Conservation (phyloP, 2,797 vertebrate genomes). For the Gymnoscopelus microlampas region DNA sequence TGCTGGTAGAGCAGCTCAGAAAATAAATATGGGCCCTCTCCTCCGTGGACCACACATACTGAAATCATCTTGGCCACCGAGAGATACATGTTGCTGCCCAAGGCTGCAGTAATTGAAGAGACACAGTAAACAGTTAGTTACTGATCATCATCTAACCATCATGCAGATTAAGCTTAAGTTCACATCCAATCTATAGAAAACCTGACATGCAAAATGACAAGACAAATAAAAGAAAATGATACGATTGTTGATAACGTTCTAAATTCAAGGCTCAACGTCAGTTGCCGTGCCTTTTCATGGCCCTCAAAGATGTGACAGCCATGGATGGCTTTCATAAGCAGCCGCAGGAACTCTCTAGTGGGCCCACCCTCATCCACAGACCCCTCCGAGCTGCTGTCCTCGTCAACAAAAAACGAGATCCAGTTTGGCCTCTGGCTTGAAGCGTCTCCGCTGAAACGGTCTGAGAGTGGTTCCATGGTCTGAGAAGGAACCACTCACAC, state of each 20-base stretch:
- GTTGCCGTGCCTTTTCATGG: background rate
- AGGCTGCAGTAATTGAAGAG: no score
- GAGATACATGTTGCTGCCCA: no score
- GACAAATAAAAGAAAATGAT: background rate
- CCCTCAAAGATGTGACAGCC: no score
- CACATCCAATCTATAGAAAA: no score
- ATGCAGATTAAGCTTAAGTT: no score
- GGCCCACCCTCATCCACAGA: no score
- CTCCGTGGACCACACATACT: constrained; percentile 7
- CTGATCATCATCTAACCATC: no score
- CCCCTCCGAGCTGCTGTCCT: background rate
- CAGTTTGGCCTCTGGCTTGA: constrained; percentile 2
- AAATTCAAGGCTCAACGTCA: background rate
- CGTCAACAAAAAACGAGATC: background rate
- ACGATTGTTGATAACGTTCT: background rate
- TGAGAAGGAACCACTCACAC: no score
- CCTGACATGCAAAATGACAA: no score
- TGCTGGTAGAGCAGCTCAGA: constrained; percentile 3
- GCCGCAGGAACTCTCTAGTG: background rate
- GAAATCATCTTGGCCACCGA: constrained; percentile 5
- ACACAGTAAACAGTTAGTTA: no score
- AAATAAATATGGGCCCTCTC: background rate
- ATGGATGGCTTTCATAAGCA: no score
- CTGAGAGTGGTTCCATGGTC: background rate
- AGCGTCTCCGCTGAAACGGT: background rate